Evolutionary conservation across 1,140 invertebrate genomes (phyloP).

Genomic region (Zaprionus africanus): DNA sequence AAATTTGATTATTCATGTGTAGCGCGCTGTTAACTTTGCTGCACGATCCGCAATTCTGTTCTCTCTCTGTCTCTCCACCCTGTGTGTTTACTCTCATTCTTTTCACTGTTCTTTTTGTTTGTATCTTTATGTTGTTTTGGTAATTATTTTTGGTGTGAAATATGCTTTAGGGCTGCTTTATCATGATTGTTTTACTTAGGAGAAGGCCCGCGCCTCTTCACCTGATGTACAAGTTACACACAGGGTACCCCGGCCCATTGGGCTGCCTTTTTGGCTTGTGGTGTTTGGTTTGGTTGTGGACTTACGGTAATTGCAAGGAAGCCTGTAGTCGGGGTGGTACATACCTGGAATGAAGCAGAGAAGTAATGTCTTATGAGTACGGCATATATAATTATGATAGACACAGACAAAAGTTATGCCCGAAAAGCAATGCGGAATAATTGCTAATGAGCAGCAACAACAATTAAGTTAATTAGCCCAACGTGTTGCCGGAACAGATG

Average conservation of each 20-base stretch:
- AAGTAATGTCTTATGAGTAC: conserved; percentile 10
- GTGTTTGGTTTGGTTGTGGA: conserved; percentile 7
- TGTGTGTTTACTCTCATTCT: neutral
- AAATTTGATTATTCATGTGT: conserved; percentile 61
- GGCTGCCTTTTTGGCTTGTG: conserved; percentile 3
- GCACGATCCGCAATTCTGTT: neutral
- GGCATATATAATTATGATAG: conserved; percentile 23
- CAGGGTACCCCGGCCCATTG: neutral
- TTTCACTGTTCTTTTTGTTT: conserved; percentile 9
- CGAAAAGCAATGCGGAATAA: conserved; percentile 41
- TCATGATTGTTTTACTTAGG: conserved; percentile 43
- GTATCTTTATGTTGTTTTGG: conserved; percentile 45
- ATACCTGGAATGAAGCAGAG: conserved; percentile 43
- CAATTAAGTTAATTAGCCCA: conserved; percentile 55
- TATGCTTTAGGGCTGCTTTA: conserved; percentile 50
- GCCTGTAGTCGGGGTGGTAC: conserved; percentile 10
- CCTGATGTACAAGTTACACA: conserved; percentile 25
- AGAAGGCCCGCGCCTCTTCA: neutral
- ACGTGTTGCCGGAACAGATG: conserved; percentile 23
- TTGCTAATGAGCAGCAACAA: conserved; percentile 45
- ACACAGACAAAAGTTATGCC: conserved; percentile 12
- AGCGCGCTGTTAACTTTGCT: conserved; percentile 6
- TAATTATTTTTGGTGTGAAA: conserved; percentile 65
- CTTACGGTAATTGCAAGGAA: conserved; percentile 34
- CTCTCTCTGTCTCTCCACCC: neutral